Percentiles rank a stretch among this genome's conserved stretches.
Conservation (phyloP, 2,797 vertebrate genomes). For the Pseudotriccus pelzelni region DNA sequence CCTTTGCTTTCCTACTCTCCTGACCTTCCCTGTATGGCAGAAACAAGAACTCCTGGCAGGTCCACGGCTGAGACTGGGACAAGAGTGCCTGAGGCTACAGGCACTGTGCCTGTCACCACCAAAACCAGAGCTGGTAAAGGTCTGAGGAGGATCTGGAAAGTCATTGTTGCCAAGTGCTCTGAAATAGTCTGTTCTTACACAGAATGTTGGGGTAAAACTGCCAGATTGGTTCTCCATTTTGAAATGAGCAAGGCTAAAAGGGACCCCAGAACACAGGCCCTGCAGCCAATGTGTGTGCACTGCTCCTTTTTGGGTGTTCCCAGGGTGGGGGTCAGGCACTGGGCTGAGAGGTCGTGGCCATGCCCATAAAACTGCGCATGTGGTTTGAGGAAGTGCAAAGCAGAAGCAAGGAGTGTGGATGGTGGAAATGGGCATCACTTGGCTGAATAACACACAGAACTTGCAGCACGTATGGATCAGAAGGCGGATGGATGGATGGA, state of each 20-base stretch:
- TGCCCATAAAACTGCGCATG: neutral
- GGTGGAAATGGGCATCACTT: neutral
- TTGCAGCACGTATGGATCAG: neutral
- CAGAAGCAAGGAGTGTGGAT: neutral
- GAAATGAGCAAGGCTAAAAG: neutral
- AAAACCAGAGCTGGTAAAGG: neutral
- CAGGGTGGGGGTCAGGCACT: neutral
- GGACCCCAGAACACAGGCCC: neutral
- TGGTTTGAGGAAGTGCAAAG: neutral
- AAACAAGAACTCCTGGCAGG: neutral
- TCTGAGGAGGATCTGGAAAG: neutral
- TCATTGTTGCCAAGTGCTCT: neutral
- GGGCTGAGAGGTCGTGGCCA: fast-evolving
- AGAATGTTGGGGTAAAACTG: neutral
- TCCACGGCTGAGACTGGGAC: neutral
- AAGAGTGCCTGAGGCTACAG: neutral
- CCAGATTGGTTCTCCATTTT: neutral
- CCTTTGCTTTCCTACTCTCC: neutral
- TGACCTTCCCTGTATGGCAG: neutral
- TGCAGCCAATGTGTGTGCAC: fast-evolving
- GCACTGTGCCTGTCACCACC: neutral
- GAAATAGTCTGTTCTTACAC: neutral
- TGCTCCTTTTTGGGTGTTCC: neutral
- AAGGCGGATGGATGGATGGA: no score
- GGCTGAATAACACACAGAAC: fast-evolving